Base-by-base conservation (phyloP, 2,888 invertebrate species). In the Coleophora deauratella region DNA sequence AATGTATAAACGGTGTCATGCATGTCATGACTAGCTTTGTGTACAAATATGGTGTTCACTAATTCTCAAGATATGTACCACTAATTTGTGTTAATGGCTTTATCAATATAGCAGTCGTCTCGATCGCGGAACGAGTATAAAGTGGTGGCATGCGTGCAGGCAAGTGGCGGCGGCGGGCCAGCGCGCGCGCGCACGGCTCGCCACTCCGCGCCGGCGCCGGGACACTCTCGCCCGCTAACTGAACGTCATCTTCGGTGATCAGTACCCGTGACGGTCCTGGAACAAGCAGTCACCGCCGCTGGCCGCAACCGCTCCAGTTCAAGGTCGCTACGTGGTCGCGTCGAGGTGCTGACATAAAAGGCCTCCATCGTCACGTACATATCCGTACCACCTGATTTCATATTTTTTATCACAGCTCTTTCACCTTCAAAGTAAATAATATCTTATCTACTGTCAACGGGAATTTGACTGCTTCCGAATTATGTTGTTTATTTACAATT, bases 361-460 rank as follows among this genome's bases (percentile, higher is more conserved):
- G 51, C 60, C 66, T 68, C 62, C 52, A 51, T 45, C 49, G 66
- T 72, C 81, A 80, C 80, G 77, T 77, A 76, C 50, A 49, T 50
- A 54, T 47, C 47, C 62, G 62, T 53, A 60, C 62, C 53, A 72
- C 59, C 73, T 66, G 57, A 66, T 49, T 66, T 59, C 55, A 53
- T 51, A 51, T 76, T 78, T 75, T 80, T 84, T 82, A 77, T 79
- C 74, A 53, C 41, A 59, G 50, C 48, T 69, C 65, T 68, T 66
- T 78, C 59, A 70, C 74, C 76, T 78, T 80, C 73, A 55, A 62
- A 50, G 51, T 50, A 57, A 71, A 74, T n/a, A n/a, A n/a, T 80
- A 82, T 78, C 79, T 80, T 76, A 82, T 82, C 75, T 60, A 47
- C 49, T 56, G 58, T 52, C 48, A 52, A 44, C 10, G 8, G 9